Conservation (phyloP, 2,797 vertebrate species). For the Aldrovandia affinis region DNA sequence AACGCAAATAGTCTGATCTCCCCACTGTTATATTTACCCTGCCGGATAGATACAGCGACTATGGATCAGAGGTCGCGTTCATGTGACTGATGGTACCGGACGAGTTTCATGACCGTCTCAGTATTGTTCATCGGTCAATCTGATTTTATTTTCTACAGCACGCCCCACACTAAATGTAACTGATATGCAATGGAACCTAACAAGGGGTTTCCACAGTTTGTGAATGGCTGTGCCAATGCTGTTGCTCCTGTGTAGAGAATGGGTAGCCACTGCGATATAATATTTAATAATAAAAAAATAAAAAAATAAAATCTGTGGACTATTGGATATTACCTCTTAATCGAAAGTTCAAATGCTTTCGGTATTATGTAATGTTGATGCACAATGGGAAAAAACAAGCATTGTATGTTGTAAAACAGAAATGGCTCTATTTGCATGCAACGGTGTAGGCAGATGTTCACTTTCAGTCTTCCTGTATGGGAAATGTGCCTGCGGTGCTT, state of each 20-base stretch:
- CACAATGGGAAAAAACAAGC: background rate
- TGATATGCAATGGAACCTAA: background rate
- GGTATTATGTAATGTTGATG: background rate
- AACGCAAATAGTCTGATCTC: constrained; percentile 34
- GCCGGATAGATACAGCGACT: constrained; percentile 9
- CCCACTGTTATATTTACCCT: constrained; percentile 6
- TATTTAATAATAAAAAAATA: background rate
- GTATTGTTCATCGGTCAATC: background rate
- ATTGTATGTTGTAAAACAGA: background rate
- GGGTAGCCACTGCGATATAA: background rate
- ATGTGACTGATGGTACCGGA: constrained; percentile 50
- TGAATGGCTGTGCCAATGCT: background rate
- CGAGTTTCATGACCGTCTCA: constrained; percentile 49
- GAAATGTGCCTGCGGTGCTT: background rate
- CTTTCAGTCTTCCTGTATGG: too few species aligned
- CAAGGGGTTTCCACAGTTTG: background rate
- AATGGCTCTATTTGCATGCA: background rate
- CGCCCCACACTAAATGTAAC: constrained; percentile 17
- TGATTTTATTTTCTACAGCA: constrained; percentile 25
- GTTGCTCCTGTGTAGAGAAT: background rate
- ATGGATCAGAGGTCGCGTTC: constrained; percentile 41
- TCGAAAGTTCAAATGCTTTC: background rate
- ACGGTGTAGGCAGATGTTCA: too few species aligned
- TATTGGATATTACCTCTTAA: background rate
- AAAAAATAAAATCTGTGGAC: background rate